Evolutionary conservation across 92 coral and sea anemone genomes (phyloP).

Genomic region (Porites lobata): DNA sequence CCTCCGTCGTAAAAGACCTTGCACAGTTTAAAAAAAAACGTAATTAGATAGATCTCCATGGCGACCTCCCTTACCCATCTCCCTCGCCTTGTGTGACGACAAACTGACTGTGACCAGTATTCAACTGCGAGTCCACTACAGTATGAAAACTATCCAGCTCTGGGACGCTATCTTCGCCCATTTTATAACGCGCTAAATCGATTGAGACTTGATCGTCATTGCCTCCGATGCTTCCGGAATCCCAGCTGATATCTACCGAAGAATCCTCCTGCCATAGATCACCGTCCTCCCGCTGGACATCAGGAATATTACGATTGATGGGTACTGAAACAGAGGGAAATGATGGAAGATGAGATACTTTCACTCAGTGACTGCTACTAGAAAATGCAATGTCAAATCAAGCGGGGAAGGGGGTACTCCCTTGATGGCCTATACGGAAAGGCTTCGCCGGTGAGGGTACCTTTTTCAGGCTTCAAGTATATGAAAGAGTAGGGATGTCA

Average conservation of each 20-base stretch:
- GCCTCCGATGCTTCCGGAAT: slow-evolving; percentile 44
- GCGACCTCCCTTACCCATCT: slow-evolving; percentile 42
- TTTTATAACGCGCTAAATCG: slow-evolving; percentile 60
- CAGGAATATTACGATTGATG: slow-evolving; percentile 36
- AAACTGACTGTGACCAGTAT: slow-evolving; percentile 55
- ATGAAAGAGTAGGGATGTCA: too few species aligned
- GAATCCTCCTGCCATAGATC: slow-evolving; percentile 38
- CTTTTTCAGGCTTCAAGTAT: too few species aligned
- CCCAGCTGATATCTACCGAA: slow-evolving; percentile 45
- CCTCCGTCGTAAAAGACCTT: too few species aligned
- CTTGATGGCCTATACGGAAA: too few species aligned
- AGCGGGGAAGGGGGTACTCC: too few species aligned
- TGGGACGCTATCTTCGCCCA: slow-evolving; percentile 27
- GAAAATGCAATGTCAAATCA: too few species aligned
- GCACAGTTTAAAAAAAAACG: too few species aligned
- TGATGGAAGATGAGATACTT: background rate
- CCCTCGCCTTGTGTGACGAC: slow-evolving; percentile 52
- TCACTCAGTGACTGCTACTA: too few species aligned
- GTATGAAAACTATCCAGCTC: slow-evolving; percentile 45
- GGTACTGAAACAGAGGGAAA: slow-evolving; percentile 15
- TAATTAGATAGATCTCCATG: too few species aligned
- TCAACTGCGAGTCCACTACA: slow-evolving; percentile 34
- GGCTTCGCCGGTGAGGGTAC: too few species aligned
- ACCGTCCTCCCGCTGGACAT: slow-evolving; percentile 6
- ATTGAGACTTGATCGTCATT: slow-evolving; percentile 39